Evolutionary conservation across 2,888 invertebrate genomes (phyloP).

Genomic region (Leucoptera coffeella): DNA sequence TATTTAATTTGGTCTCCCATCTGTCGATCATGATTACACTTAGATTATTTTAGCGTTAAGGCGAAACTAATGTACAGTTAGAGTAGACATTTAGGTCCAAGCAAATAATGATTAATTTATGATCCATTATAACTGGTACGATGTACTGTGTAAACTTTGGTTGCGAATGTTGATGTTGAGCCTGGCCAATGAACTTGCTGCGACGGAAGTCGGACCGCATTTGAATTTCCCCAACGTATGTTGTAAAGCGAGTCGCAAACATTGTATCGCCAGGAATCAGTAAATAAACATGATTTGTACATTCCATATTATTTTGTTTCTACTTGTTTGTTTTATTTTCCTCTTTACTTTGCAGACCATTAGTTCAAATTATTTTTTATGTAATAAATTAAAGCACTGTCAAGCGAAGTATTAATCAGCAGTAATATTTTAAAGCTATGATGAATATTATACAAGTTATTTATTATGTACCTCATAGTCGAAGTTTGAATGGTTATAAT

Average conservation of each 20-base stretch:
- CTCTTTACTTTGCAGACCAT: conserved; percentile 17
- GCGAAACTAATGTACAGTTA: conserved; percentile 58
- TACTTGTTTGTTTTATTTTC: conserved; percentile 50
- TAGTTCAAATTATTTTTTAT: conserved; percentile 2
- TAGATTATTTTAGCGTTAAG: conserved; percentile 55
- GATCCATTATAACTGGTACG: conserved; percentile 35
- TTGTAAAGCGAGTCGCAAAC: conserved; percentile 33
- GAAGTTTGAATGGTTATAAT: conserved; percentile 51
- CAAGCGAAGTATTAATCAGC: conserved; percentile 22
- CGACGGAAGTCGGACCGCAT: conserved; percentile 24
- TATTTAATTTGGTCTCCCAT: conserved; percentile 17
- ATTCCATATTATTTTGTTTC: conserved; percentile 72
- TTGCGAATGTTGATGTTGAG: conserved; percentile 25
- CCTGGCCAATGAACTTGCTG: conserved; percentile 38
- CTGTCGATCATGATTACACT: conserved; percentile 47
- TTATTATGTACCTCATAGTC: conserved; percentile 50
- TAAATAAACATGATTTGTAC: conserved; percentile 72
- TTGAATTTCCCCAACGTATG: conserved; percentile 4
- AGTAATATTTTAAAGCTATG: conserved; percentile 5
- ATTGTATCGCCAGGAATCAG: conserved; percentile 59
- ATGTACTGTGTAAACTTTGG: conserved; percentile 25
- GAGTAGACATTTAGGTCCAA: conserved; percentile 54
- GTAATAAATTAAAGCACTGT: conserved; percentile 12
- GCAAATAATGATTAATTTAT: conserved; percentile 46
- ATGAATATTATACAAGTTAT: conserved; percentile 20